Base-by-base conservation (phyloP, 2,113 vertebrate species). In the Rhea pennata region DNA sequence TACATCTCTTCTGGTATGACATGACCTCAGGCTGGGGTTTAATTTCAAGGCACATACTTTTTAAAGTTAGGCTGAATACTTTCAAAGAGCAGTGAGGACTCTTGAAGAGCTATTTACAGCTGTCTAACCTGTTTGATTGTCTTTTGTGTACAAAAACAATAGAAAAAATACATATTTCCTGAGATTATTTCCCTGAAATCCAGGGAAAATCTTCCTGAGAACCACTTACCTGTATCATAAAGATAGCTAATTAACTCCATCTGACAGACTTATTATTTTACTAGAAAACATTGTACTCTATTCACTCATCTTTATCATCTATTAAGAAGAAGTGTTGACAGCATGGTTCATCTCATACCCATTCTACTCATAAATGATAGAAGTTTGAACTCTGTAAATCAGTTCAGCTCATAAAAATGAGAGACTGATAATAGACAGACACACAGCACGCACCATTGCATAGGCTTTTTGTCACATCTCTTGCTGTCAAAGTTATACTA, bases 371-470 rank as follows among this genome's bases (percentile, higher is more conserved):
- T 59, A 88, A 88, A 10, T 70, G 85, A 79, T 78, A 81, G 75
- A 84, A 74, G 14, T 12, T 65, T 94, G 75, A 89, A 90, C 50
- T 78, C 84, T 66, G 29, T 86, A 91, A 96, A 93, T 90, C 50
- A 87, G 40, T 78, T 87, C 69, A 92, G 44, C 46, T 86, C 44
- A 70, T 75, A 83, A 89, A 96, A 91, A 65, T 12, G 36, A 72
- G 29, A 87, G 20, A 6, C 21, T 62, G 69, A 72, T 81, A 93
- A 90, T 22, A 88, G n/a, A 39, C 44, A 92, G 21, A 40, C 46
- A 56, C 69, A 73, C 9, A 87, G 61, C 46, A 92, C 92, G n/a
- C 40, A 59, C 21, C 33, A 74, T 16, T 71, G 51, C 10, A 51
- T 54, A 54, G 84, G 26, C 1, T 78, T 75, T 66, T 85, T 94